A percentile compares a stretch with the other conserved stretches of the same genome.
These are phyloP conservation scores for Nixonia krombeini DNA, from an alignment of 1,140 invertebrate species.

Conservation along the genomic window DNA sequence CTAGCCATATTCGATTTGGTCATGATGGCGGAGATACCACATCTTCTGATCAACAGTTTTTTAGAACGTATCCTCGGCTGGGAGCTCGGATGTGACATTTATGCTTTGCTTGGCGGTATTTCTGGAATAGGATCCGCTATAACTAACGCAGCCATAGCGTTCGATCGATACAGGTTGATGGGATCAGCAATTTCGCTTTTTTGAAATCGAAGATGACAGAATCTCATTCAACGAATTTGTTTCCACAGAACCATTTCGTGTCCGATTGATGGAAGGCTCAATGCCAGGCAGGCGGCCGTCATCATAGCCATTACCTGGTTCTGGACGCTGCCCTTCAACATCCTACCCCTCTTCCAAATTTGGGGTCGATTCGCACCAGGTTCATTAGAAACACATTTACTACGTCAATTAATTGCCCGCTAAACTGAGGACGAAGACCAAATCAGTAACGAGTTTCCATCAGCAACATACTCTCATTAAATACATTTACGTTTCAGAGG, in stretches of 20 bases:
- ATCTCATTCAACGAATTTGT: too few species aligned
- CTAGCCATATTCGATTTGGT: constrained; percentile 82
- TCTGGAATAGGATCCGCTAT: constrained; percentile 82
- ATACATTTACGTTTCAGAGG: constrained; percentile 72
- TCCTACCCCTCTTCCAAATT: constrained; percentile 76
- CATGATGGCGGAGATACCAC: constrained; percentile 83
- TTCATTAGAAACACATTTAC: constrained; percentile 45
- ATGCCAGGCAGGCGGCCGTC: constrained; percentile 76
- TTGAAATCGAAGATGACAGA: too few species aligned
- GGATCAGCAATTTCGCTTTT: neutral
- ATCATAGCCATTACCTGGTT: constrained; percentile 79
- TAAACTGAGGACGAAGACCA: too few species aligned
- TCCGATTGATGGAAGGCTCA: constrained; percentile 81
- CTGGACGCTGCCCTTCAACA: constrained; percentile 80
- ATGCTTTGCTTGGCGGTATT: constrained; percentile 77
- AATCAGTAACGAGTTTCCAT: too few species aligned
- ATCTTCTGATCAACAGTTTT: constrained; percentile 80
- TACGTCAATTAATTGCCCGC: too few species aligned
- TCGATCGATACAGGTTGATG: constrained; percentile 79
- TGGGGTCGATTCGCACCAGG: constrained; percentile 82
- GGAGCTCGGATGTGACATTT: constrained; percentile 80
- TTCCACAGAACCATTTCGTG: constrained; percentile 78
- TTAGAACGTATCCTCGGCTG: constrained; percentile 77
- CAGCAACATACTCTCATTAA: too few species aligned
- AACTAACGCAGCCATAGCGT: constrained; percentile 83